Conservation (phyloP, 2,888 invertebrate genomes). For the Pseudococcus viburni region DNA sequence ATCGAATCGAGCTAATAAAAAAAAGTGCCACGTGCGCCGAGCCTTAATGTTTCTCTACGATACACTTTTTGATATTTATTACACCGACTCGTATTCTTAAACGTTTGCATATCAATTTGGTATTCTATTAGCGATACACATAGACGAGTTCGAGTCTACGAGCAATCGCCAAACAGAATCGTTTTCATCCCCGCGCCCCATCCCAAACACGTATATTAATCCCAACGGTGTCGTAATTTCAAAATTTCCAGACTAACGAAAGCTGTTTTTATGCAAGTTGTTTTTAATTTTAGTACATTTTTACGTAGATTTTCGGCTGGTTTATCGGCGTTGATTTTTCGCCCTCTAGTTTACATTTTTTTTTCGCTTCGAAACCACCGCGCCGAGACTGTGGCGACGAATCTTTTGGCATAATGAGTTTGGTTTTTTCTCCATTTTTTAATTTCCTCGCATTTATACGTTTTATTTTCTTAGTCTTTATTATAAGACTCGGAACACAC, state of each 20-base stretch:
- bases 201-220: neutral
- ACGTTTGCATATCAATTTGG: no score
- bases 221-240: conserved; percentile 9
- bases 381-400: neutral
- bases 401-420: neutral
- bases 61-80: no score
- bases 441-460: neutral
- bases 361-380: no score
- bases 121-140: no score
- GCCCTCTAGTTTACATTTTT: neutral
- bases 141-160: no score
- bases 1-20: neutral
- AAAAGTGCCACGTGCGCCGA: conserved; percentile 23
- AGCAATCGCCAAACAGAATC: no score
- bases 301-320: neutral
- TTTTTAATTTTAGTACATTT: conserved; percentile 1
- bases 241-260: neutral
- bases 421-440: neutral
- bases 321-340: conserved; percentile 2
- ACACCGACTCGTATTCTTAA: no score
- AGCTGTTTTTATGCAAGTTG: neutral
- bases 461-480: neutral
- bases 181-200: no score
- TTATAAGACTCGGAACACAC: no score
- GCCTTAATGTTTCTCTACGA: neutral